Evolutionary conservation across 2,888 invertebrate genomes (phyloP), one percentile per base, ranked within the genome.

Genomic region (Scaptomyza parva): DNA sequence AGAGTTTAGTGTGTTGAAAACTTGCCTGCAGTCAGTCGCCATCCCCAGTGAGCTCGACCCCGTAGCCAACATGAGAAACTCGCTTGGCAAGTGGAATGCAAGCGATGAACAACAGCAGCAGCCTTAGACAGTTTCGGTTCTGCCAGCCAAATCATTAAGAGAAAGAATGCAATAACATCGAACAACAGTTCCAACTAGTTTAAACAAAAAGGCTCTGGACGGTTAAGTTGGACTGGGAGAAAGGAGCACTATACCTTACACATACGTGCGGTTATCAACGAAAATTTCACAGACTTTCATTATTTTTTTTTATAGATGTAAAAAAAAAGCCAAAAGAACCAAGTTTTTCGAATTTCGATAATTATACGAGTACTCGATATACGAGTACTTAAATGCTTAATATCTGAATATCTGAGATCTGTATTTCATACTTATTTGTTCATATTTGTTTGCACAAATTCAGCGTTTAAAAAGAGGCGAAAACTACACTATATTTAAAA

Each of bases 11-110:
- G 66, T 69, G 73, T 62, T 83, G 75, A 64, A 73, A 86, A 71
- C 73, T 75, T 76, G 76, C 76, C 83, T 75, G 80, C 86, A 78
- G 86, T 79, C 76, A 86, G 73, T 78, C 78, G 78, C 71, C 76
- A 69, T 72, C 67, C 68, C 50, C 63, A 63, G 61, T 52, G 24
- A 40, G 51, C 17, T 28, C 45, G n/a, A 9, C 2, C 18, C 40
- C 50, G 24, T 45, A 28, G 40, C 26, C 48, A 55, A 20, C 44
- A 55, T 48, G n/a, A 24, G n/a, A 30, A 18, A 30, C 35, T 39
- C 53, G 44, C 52, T 44, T 41, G 52, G 8, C 33, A 12, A 39
- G 59, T 37, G 26, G 26, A 12, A 41, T 28, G 14, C 35, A 44
- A 60, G 48, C 51, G 50, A 43, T 53, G 57, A 22, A 52, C 33